Evolutionary conservation across 2,888 invertebrate species (phyloP).

Genomic region (Thymelicus sylvestris): DNA sequence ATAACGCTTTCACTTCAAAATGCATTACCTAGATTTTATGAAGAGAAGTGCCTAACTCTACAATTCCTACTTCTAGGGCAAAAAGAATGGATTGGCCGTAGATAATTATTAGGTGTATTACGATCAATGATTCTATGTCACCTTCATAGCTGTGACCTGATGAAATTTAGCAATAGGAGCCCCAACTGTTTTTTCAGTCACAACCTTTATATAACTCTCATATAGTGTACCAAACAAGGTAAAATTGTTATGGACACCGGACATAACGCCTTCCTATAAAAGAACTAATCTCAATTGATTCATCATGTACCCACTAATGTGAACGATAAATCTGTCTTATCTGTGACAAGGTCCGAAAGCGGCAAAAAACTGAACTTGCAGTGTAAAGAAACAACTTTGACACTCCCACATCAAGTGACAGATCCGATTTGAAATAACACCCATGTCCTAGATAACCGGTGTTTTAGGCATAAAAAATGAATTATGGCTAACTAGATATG

Average conservation of each 20-base stretch:
- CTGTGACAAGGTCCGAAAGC: conserved; percentile 40
- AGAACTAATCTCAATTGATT: conserved; percentile 14
- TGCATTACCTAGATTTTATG: too few species aligned
- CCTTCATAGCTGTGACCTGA: too few species aligned
- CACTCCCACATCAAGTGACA: conserved; percentile 32
- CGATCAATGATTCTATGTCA: too few species aligned
- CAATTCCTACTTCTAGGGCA: too few species aligned
- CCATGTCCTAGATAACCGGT: conserved; percentile 34
- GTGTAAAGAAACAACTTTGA: conserved; percentile 42
- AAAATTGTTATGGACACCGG: background rate
- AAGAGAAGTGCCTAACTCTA: too few species aligned
- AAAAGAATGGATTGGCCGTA: too few species aligned
- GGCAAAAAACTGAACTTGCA: conserved; percentile 36
- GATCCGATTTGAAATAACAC: conserved; percentile 30
- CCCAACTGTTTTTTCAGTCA: too few species aligned
- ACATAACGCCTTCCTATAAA: background rate
- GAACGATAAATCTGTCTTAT: conserved; percentile 33
- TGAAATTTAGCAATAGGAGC: too few species aligned
- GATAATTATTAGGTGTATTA: too few species aligned
- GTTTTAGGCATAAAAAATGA: conserved; percentile 25
- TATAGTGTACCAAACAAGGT: background rate
- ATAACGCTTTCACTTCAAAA: too few species aligned
- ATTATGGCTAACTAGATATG: background rate
- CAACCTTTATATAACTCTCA: too few species aligned
- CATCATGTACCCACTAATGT: conserved; percentile 14